Percentiles rank a stretch among this genome's conserved stretches.
These are phyloP conservation scores for Drosophila algonquin DNA, from an alignment of 2,888 invertebrate species.

Conservation along the genomic window DNA sequence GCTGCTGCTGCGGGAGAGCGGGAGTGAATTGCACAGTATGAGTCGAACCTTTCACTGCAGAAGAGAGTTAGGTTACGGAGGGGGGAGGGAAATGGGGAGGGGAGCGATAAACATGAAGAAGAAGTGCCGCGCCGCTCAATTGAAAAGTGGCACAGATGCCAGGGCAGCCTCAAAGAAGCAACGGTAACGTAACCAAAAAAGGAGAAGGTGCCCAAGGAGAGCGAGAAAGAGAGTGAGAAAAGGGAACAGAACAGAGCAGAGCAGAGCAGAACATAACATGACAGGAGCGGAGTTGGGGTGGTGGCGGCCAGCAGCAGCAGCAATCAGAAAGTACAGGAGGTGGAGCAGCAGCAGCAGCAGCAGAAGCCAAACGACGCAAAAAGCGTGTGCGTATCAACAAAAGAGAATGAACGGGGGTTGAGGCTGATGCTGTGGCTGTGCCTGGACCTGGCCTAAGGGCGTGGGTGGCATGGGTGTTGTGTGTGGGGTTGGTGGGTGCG, in stretches of 20 bases:
- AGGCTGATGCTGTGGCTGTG: constrained; percentile 1
- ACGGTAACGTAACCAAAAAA: constrained; percentile 41
- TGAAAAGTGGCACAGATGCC: constrained; percentile 72
- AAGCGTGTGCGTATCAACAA: constrained; percentile 72
- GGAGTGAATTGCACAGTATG: constrained; percentile 47
- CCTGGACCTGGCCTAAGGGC: constrained; percentile 38
- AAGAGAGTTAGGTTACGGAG: constrained; percentile 12
- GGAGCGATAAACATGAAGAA: constrained; percentile 66
- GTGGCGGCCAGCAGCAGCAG: constrained; percentile 4
- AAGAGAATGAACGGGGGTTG: constrained; percentile 28
- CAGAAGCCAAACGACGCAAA: constrained; percentile 56
- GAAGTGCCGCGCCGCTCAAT: constrained; percentile 72
- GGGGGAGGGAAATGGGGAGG: constrained; percentile 17
- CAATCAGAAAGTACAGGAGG: constrained; percentile 29
- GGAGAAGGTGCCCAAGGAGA: constrained; percentile 14
- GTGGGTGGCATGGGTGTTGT: constrained; percentile 38
- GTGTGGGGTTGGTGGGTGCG: constrained; percentile 34
- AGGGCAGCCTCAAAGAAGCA: constrained; percentile 41
- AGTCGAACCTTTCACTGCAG: constrained; percentile 67
- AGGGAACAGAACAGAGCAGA: background rate
- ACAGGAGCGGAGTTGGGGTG: constrained; percentile 27
- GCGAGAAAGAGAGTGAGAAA: constrained; percentile 22
- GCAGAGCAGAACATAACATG: background rate
- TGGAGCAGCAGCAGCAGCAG: constrained; percentile 20
- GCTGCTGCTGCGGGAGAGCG: background rate